A percentile compares a stretch with the other conserved stretches of the same genome.
Evolutionary conservation across 1,140 invertebrate genomes (phyloP).

Genomic region (Papilio glaucus): DNA sequence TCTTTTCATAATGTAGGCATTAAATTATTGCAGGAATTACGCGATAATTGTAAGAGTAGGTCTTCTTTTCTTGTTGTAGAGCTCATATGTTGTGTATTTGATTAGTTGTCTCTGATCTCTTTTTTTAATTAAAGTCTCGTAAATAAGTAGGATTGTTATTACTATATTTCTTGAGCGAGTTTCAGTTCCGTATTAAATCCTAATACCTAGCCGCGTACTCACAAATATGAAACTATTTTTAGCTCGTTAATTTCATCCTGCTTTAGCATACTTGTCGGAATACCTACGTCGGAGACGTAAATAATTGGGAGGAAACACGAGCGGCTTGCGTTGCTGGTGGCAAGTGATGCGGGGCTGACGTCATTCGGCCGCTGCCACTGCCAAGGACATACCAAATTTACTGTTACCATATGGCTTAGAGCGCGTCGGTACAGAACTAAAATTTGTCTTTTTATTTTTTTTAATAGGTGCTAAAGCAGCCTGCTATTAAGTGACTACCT

Average conservation of each 20-base stretch:
- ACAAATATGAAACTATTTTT: slow-evolving; percentile 8
- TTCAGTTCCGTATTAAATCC: neutral
- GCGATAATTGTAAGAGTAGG: no score
- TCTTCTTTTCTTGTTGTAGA: no score
- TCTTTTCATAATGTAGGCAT: no score
- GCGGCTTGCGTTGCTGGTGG: no score
- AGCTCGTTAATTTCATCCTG: neutral
- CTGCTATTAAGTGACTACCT: neutral
- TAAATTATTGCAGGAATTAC: no score
- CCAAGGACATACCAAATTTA: neutral
- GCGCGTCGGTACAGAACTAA: neutral
- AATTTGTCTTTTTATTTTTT: neutral
- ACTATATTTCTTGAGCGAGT: no score
- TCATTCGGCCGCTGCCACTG: slow-evolving; percentile 1
- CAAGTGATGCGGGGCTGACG: neutral
- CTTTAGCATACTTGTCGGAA: neutral
- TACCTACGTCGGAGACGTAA: slow-evolving; percentile 2
- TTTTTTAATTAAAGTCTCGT: no score
- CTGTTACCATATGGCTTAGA: slow-evolving; percentile 10
- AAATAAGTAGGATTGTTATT: no score
- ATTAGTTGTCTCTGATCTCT: no score
- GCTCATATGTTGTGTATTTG: no score
- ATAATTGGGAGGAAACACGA: neutral
- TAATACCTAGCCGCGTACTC: neutral
- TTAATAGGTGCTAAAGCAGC: neutral